Percentiles rank a stretch among this genome's conserved stretches.
Evolutionary conservation across 2,113 vertebrate species (phyloP).

Genomic region (Leiothrix lutea): DNA sequence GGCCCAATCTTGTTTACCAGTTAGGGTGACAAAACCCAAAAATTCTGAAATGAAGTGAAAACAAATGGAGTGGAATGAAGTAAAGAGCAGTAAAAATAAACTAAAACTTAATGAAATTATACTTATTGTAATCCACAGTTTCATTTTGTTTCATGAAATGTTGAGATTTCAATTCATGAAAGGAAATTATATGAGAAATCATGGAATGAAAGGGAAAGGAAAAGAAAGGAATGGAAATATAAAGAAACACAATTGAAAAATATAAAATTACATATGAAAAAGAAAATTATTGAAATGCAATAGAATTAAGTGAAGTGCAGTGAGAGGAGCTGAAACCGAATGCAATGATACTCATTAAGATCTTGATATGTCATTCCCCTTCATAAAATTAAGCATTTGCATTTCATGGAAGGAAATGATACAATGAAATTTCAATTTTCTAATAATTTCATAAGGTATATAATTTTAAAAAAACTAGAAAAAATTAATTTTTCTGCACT

Average conservation of each 20-base stretch:
- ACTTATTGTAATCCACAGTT: background rate
- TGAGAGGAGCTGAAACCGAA: background rate
- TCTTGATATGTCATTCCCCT: background rate
- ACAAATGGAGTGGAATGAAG: background rate
- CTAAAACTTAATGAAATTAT: background rate
- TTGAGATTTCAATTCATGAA: background rate
- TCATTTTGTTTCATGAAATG: background rate
- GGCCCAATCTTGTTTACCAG: background rate
- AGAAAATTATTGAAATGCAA: background rate
- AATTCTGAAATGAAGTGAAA: background rate
- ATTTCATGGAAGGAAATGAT: background rate
- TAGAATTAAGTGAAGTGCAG: background rate
- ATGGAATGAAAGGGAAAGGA: background rate
- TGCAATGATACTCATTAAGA: background rate
- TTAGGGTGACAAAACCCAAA: background rate
- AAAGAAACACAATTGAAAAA: background rate
- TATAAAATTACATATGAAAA: background rate
- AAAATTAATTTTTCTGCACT: background rate
- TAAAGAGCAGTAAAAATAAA: background rate
- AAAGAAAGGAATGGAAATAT: background rate
- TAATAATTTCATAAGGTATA: background rate
- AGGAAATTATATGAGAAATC: background rate
- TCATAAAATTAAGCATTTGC: background rate
- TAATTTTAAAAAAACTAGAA: rapidly evolving
- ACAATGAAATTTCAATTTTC: background rate